These are phyloP conservation scores for Conchocele bisecta DNA, from an alignment of 2,888 invertebrate species.

Conservation along the genomic window DNA sequence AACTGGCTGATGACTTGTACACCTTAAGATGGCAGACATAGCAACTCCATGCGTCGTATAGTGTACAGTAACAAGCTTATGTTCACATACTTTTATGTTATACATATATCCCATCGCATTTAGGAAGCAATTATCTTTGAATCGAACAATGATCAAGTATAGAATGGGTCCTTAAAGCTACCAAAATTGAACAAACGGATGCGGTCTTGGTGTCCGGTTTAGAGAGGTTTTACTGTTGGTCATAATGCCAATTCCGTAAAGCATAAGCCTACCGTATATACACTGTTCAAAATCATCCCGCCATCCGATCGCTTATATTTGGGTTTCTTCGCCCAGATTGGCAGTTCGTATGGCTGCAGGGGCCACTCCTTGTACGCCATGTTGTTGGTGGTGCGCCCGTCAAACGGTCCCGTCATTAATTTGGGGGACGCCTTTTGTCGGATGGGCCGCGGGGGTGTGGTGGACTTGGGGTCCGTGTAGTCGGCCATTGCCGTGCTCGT, in stretches of 20 bases:
- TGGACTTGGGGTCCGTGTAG: constrained; percentile 38
- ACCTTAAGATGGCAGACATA: too few species aligned
- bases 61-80: too few species aligned
- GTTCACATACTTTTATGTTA: too few species aligned
- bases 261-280: constrained; percentile 52
- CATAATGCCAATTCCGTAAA: background rate
- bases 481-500: constrained; percentile 61
- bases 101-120: too few species aligned
- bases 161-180: too few species aligned
- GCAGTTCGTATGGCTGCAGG: constrained; percentile 39
- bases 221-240: too few species aligned
- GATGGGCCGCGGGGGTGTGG: constrained; percentile 35
- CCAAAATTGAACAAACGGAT: too few species aligned
- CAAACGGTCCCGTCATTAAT: constrained; percentile 28
- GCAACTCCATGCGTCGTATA: too few species aligned
- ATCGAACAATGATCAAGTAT: too few species aligned
- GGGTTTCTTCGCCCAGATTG: constrained; percentile 57
- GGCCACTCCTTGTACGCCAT: constrained; percentile 55
- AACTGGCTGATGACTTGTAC: too few species aligned
- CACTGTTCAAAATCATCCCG: constrained; percentile 47
- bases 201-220: too few species aligned
- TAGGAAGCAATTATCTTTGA: too few species aligned
- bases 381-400: constrained; percentile 49
- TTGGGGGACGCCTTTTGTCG: constrained; percentile 9
- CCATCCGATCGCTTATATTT: constrained; percentile 52